phyloP scores from a whole-genome alignment of 2,113 vertebrate genomes.

The Hippocampus abdominalis region DNA sequence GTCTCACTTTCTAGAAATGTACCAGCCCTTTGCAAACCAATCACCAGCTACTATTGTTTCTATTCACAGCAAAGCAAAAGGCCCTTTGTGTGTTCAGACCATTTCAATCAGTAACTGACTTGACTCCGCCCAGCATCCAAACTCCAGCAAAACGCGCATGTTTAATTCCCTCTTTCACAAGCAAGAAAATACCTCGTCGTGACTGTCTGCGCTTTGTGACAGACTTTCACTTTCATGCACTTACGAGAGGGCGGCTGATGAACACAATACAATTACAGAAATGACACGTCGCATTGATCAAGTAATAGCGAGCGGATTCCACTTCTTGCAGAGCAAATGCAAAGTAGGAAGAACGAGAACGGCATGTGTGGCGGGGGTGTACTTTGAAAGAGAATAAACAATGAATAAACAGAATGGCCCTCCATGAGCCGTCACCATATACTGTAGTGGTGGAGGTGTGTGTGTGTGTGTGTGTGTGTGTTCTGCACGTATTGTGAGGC shows the following conservation, averaged over 20 bases:
- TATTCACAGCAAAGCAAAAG: slow-evolving; percentile 14
- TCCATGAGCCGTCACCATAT: too few relatives aligned
- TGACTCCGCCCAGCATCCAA: slow-evolving; percentile 1
- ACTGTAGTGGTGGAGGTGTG: too few relatives aligned
- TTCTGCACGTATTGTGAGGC: too few relatives aligned
- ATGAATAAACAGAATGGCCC: background rate
- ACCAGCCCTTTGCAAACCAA: background rate
- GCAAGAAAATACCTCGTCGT: slow-evolving; percentile 27
- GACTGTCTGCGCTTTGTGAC: slow-evolving; percentile 23
- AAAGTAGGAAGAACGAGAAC: slow-evolving; percentile 3
- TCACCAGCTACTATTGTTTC: slow-evolving; percentile 22
- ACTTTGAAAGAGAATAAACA: background rate
- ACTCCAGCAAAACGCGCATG: slow-evolving; percentile 19
- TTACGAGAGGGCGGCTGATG: slow-evolving; percentile 36
- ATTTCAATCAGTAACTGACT: slow-evolving; percentile 13
- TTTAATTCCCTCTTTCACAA: slow-evolving; percentile 26
- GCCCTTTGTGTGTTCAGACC: slow-evolving; percentile 21
- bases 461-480: too few relatives aligned
- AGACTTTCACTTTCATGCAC: slow-evolving; percentile 35
- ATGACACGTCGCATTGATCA: slow-evolving; percentile 30
- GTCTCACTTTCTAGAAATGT: background rate
- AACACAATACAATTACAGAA: slow-evolving; percentile 30
- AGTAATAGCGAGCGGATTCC: slow-evolving; percentile 29
- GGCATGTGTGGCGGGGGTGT: background rate
- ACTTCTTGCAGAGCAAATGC: background rate